phyloP scores from a whole-genome alignment of 2,888 invertebrate species.

The Bombylius discolor region DNA sequence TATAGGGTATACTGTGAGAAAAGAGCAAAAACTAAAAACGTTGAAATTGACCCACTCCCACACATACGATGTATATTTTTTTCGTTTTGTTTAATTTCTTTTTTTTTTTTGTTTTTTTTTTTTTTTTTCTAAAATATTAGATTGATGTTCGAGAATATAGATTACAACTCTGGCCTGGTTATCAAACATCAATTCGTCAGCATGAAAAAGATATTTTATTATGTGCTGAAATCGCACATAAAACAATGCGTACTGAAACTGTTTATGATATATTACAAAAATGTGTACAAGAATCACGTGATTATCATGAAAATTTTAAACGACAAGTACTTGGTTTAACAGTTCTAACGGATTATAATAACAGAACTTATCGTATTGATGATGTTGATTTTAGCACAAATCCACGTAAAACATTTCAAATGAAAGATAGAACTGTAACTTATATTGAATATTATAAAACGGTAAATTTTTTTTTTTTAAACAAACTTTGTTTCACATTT shows the following conservation, averaged over 20 bases:
- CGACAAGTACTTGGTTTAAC: conserved; percentile 40
- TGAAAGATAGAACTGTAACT: conserved; percentile 44
- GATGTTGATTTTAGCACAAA: conserved; percentile 54
- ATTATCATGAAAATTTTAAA: conserved; percentile 43
- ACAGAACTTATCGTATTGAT: conserved; percentile 47
- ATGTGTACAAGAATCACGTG: conserved; percentile 37
- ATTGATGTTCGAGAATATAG: conserved; percentile 46
- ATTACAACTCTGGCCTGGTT: conserved; percentile 75
- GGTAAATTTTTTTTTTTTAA: conserved; percentile 29
- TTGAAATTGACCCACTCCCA: too few species aligned
- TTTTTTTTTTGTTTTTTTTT: neutral
- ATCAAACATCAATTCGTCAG: conserved; percentile 69
- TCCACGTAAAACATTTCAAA: conserved; percentile 49
- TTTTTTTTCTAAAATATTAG: conserved; percentile 20
- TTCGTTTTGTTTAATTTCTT: neutral
- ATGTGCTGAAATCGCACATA: conserved; percentile 69
- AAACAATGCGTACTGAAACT: conserved; percentile 69
- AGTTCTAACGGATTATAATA: conserved; percentile 67
- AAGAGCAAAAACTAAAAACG: too few species aligned
- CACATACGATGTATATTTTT: too few species aligned
- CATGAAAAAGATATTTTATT: conserved; percentile 64
- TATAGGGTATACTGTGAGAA: too few species aligned
- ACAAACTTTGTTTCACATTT: neutral
- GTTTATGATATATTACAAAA: conserved; percentile 51
- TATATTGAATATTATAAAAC: conserved; percentile 54